phyloP scores from a whole-genome alignment of 2,113 vertebrate species.

The Nesoenas mayeri region DNA sequence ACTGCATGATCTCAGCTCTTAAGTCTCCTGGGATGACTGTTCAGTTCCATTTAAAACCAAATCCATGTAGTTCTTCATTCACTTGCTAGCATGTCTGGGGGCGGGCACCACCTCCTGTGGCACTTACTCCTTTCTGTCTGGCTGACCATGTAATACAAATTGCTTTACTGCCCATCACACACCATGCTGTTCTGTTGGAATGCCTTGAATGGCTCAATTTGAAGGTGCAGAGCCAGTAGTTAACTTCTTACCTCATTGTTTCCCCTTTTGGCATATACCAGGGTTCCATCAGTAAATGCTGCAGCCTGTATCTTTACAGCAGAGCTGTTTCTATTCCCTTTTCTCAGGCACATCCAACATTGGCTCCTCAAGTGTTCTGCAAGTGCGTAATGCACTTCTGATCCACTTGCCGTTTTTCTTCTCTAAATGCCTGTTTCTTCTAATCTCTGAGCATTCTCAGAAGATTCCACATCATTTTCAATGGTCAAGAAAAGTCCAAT shows the following conservation, averaged over 20 bases:
- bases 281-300: not conserved
- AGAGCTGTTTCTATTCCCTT: not conserved
- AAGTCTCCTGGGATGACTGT: constrained; percentile 41
- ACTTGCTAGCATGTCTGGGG: not conserved
- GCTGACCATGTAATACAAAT: not conserved
- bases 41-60: constrained; percentile 49
- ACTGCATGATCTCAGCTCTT: constrained; percentile 38
- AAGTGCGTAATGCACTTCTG: not conserved
- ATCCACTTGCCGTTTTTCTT: not conserved
- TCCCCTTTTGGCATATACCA: not conserved
- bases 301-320: not conserved
- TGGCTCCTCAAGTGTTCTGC: not conserved
- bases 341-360: not conserved
- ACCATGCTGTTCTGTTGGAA: not conserved
- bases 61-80: constrained; percentile 1
- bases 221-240: not conserved
- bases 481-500: not conserved
- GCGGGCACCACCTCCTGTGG: not conserved
- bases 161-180: not conserved
- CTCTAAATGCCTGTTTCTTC: not conserved
- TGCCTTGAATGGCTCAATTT: not conserved
- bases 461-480: not conserved
- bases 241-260: not conserved
- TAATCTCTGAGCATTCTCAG: not conserved
- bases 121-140: not conserved